Evolutionary conservation across 2,113 vertebrate genomes (phyloP), one percentile per base, ranked within the genome.

Genomic region (Xenus cinereus): DNA sequence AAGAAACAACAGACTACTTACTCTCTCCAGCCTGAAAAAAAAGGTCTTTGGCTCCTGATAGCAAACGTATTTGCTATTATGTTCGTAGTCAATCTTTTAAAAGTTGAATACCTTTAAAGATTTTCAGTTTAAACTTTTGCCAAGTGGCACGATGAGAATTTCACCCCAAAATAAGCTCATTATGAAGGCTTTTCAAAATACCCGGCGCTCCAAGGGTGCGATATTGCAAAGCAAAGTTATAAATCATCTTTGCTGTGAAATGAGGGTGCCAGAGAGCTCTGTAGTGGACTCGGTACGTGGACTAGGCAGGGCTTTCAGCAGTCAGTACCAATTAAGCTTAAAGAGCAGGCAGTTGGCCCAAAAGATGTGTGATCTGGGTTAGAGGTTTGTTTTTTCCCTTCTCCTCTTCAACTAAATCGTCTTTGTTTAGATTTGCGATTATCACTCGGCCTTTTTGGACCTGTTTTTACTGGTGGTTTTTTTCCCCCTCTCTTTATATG

Each of bases 11-110:
- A 88, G 37, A 56, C 76, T 78, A 57, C 87, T 83, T 45, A 39
- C 50, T 88, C 85, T 97, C 93, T 93, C 66, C 59, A 75, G 82
- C 85, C 96, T 88, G 94, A 67, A 90, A 93, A 93, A 93, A 91
- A 59, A 6, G 0, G 12, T 17, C 60, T 82, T 92, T 97, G 96
- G 85, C 76, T 97, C 71, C 82, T 83, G 81, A 84, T 89, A 71
- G 81, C 81, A 72, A 94, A 64, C 45, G 45, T 60, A 72, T 87
- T 89, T 53, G 50, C 93, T 68, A 73, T 95, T 95, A 87, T n/a
- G 28, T 89, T 92, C 53, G 11, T 28, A 87, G 84, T 91, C 95
- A 97, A 93, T 95, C 95, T 93, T 72, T 45, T 10, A n/a, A 45
- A 92, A 87, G 68, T 76, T 23, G 69, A 84, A 39, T 87, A 48